These are phyloP conservation scores for Itoplectis maculator DNA, from an alignment of 2,888 invertebrate species.

Conservation along the genomic window DNA sequence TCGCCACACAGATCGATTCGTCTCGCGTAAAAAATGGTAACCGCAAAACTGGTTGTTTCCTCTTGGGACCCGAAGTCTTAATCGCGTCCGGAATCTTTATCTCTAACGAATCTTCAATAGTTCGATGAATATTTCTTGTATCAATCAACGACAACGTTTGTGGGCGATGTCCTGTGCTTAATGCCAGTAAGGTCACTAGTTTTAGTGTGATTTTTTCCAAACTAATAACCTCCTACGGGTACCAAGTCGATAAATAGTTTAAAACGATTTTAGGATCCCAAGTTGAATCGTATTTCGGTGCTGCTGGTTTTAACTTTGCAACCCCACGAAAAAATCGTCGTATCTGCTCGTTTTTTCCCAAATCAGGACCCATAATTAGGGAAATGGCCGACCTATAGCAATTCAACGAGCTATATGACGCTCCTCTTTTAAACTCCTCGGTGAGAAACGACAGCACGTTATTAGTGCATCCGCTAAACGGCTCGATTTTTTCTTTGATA, in stretches of 20 bases:
- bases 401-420: conserved; percentile 69
- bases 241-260: neutral
- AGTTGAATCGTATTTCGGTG: too few species aligned
- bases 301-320: neutral
- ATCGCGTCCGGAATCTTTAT: conserved; percentile 48
- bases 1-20: conserved; percentile 37
- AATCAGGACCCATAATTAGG: conserved; percentile 52
- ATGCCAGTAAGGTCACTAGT: conserved; percentile 54
- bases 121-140: conserved; percentile 44
- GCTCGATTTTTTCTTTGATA: neutral
- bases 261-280: too few species aligned
- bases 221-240: conserved; percentile 43
- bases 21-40: conserved; percentile 36
- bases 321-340: conserved; percentile 9
- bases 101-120: conserved; percentile 25
- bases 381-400: conserved; percentile 70
- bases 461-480: neutral
- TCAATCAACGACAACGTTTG: conserved; percentile 52
- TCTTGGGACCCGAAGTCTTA: conserved; percentile 48
- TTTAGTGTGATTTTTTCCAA: conserved; percentile 51
- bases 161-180: conserved; percentile 55
- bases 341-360: neutral
- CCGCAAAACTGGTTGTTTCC: conserved; percentile 44
- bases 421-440: neutral
- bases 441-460: conserved; percentile 14